A percentile compares a stretch with the other conserved stretches of the same genome.
Evolutionary conservation across 2,797 vertebrate genomes (phyloP).

Genomic region (Sebastes minor): DNA sequence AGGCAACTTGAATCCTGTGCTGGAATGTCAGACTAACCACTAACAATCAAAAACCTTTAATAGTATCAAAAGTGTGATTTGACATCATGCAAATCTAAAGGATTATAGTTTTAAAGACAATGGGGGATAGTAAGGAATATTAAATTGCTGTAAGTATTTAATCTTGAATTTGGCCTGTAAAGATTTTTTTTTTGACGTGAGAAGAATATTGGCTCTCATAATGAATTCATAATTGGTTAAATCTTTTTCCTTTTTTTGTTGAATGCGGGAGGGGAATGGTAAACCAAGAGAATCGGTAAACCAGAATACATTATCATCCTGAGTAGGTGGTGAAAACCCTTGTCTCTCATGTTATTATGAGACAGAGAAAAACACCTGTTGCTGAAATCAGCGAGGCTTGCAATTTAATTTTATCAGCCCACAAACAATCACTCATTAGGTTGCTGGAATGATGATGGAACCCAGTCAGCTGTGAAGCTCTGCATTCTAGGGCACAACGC

Average conservation of each 20-base stretch:
- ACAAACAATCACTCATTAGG: constrained; percentile 95
- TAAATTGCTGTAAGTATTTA: background rate
- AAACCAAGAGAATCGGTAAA: constrained; percentile 56
- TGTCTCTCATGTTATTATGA: constrained; percentile 67
- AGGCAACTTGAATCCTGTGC: background rate
- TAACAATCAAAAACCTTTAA: background rate
- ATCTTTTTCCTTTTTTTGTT: background rate
- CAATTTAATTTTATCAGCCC: constrained; percentile 96
- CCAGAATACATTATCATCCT: constrained; percentile 66
- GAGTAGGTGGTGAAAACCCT: constrained; percentile 62
- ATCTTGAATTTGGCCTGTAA: background rate
- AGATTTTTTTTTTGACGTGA: background rate
- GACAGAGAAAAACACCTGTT: constrained; percentile 90
- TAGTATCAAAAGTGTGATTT: background rate
- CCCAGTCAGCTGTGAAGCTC: constrained; percentile 86
- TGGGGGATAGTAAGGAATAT: background rate
- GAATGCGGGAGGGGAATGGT: constrained; percentile 26
- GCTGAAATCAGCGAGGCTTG: constrained; percentile 91
- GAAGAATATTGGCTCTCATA: background rate
- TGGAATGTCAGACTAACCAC: too few relatives aligned
- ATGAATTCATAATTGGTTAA: constrained; percentile 27
- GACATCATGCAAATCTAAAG: background rate
- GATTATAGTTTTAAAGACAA: background rate
- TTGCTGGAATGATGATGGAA: constrained; percentile 88
- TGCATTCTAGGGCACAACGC: constrained; percentile 83